Evolutionary conservation across 2,888 invertebrate genomes (phyloP), one percentile per base, ranked within the genome.

Genomic region (Dysmachus trigonus): DNA sequence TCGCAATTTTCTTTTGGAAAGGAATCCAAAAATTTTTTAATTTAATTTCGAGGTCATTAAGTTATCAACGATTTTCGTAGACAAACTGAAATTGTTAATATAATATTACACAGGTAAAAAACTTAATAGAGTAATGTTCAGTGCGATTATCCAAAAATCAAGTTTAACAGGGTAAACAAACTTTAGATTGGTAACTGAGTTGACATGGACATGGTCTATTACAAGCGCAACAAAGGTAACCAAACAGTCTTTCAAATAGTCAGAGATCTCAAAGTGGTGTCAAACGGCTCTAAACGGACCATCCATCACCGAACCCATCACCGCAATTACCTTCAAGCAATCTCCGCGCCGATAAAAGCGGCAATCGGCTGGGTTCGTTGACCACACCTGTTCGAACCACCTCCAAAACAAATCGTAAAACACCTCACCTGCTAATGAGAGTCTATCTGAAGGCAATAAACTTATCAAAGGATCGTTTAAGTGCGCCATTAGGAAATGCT

Each of bases 351-450:
- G 38, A 76, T 76, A 76, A 22, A 76, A 33, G 76, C 62, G 62
- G 62, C 33, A 33, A 31, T 73, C n/a, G 73, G 15, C 33, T 51
- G 30, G 22, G 81, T 81, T 81, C 81, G 47, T 47, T 81, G 81
- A 81, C 81, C 81, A 81, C 81, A 81, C 53, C 81, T 81, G n/a
- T 47, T 22, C 30, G 22, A 2, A 27, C 35, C 73, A n/a, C 33
- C 53, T 62, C 81, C 81, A 81, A 81, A 81, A 81, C 81, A 62
- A 81, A 81, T 62, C 62, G 62, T 81, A 79, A 41, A 79, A 22
- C 27, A 30, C 33, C 33, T 81, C 62, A 31, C 47, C 33, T 18
- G 33, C 51, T 81, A 81, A 81, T 81, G 81, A 81, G 51, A 8
- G 53, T 33, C 81, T 53, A 81, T 51, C 47, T 53, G 53, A 18